These are phyloP conservation scores for Todiramphus saurophagus DNA, from an alignment of 2,113 vertebrate genomes.

Conservation along the genomic window DNA sequence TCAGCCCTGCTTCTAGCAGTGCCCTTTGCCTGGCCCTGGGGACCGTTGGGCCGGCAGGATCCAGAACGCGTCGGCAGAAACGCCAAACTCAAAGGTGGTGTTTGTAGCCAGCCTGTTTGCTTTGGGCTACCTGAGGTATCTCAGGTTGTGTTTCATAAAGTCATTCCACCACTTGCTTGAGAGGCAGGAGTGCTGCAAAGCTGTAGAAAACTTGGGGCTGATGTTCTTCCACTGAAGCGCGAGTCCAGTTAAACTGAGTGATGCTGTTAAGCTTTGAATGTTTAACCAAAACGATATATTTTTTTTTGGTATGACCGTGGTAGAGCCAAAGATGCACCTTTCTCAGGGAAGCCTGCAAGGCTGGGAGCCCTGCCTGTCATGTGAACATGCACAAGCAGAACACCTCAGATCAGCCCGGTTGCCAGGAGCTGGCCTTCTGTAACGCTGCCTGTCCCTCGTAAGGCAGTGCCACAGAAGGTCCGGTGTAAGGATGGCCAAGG, in stretches of 20 bases:
- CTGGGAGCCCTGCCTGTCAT: neutral
- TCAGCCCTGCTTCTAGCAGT: neutral
- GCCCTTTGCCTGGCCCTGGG: neutral
- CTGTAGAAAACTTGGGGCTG: too few relatives aligned
- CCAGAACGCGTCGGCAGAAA: neutral
- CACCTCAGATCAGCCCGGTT: neutral
- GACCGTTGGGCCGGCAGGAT: rapidly evolving
- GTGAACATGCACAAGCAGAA: rapidly evolving
- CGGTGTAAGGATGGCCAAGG: neutral
- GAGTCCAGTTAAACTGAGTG: neutral
- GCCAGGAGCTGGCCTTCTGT: neutral
- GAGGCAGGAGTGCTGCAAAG: neutral
- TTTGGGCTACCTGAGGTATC: neutral
- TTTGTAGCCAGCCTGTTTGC: neutral
- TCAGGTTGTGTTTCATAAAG: neutral
- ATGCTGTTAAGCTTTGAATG: neutral
- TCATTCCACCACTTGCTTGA: too few relatives aligned
- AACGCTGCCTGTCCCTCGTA: neutral
- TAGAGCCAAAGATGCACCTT: neutral
- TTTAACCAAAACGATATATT: neutral
- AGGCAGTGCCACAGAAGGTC: neutral
- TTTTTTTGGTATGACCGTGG: neutral
- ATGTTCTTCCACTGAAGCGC: neutral
- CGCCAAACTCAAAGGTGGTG: neutral
- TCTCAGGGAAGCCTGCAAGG: neutral